These are phyloP conservation scores for Bombus sylvicola DNA, from an alignment of 1,140 invertebrate genomes.

Conservation along the genomic window DNA sequence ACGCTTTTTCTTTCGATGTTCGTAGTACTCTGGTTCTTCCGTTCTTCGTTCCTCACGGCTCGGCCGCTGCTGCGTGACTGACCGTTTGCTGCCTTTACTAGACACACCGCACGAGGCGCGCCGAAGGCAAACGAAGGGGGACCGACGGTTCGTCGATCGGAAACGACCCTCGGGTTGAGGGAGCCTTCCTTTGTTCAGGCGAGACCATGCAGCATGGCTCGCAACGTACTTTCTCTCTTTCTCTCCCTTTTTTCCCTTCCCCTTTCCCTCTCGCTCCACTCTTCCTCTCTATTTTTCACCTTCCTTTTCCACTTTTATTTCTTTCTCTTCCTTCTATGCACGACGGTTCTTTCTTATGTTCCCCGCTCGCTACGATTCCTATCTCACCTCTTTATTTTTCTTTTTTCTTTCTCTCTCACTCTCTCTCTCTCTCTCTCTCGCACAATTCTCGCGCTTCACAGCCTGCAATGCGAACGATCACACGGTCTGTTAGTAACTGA, in stretches of 20 bases:
- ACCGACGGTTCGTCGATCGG: conserved; percentile 74
- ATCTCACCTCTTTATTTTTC: neutral
- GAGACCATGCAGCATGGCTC: conserved; percentile 62
- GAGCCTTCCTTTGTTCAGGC: conserved; percentile 71
- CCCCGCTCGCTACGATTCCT: conserved; percentile 24
- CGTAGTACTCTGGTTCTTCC: conserved; percentile 46
- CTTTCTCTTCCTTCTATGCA: conserved; percentile 34
- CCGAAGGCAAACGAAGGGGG: conserved; percentile 67
- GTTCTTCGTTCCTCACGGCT: conserved; percentile 71
- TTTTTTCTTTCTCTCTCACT: neutral
- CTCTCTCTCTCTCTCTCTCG: conserved; percentile 3
- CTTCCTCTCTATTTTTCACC: neutral
- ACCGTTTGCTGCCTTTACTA: conserved; percentile 59
- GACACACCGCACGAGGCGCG: conserved; percentile 53
- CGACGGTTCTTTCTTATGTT: neutral
- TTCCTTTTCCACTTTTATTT: conserved; percentile 41
- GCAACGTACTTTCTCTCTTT: conserved; percentile 49
- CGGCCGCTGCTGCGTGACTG: conserved; percentile 74
- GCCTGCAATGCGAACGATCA: conserved; percentile 68
- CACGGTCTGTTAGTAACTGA: conserved; percentile 77
- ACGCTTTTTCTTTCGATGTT: conserved; percentile 17
- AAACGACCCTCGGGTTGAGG: conserved; percentile 71
- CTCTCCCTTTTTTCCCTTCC: conserved; percentile 10
- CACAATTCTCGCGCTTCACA: conserved; percentile 48
- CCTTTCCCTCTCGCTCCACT: conserved; percentile 5